Conservation (phyloP, 2,888 invertebrate genomes). For the Biston stratarius region DNA sequence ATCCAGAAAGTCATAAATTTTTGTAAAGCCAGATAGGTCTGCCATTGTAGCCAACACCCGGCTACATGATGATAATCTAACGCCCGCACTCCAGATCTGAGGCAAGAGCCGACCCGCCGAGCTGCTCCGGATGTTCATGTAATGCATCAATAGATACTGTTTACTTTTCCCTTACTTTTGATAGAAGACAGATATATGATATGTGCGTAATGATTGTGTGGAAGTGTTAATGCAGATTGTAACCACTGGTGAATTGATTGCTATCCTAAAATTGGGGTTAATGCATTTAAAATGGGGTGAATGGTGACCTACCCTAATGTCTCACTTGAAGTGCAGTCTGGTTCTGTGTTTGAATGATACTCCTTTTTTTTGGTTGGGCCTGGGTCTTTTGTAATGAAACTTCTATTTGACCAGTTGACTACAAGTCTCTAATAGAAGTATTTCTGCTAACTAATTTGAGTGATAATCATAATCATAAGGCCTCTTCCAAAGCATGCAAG, state of each 20-base stretch:
- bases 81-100: conserved; percentile 52
- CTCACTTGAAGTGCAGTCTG: too few species aligned
- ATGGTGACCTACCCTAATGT: too few species aligned
- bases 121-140: conserved; percentile 75
- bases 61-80: conserved; percentile 24
- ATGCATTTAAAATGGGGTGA: too few species aligned
- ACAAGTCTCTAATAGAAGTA: too few species aligned
- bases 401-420: too few species aligned
- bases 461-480: too few species aligned
- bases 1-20: too few species aligned
- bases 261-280: conserved; percentile 42
- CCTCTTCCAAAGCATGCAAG: too few species aligned
- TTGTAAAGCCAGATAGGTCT: conserved; percentile 1
- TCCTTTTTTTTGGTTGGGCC: too few species aligned
- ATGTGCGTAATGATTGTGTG: conserved; percentile 84
- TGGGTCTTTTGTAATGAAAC: too few species aligned
- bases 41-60: conserved; percentile 39
- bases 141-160: conserved; percentile 81
- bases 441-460: too few species aligned
- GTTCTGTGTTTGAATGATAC: too few species aligned
- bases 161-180: conserved; percentile 73
- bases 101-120: conserved; percentile 64
- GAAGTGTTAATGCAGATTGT: conserved; percentile 67
- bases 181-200: conserved; percentile 77
- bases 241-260: conserved; percentile 58